phyloP scores from a whole-genome alignment of 2,113 vertebrate genomes.

The Xyrauchen texanus region DNA sequence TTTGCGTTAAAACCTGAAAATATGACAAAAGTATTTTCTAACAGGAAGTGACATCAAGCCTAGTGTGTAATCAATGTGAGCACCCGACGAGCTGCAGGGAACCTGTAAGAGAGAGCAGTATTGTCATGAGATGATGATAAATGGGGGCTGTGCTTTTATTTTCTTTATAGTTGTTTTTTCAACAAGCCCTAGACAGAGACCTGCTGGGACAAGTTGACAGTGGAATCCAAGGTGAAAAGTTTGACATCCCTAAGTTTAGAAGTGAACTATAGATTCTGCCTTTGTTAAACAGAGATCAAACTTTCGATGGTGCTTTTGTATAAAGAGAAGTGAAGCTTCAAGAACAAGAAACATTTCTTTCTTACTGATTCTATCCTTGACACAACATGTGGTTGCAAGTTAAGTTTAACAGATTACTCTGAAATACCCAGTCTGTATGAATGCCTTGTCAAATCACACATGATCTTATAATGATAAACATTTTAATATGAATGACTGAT shows the following conservation, averaged over 20 bases:
- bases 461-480: no score
- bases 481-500: no score
- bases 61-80: neutral
- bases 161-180: neutral
- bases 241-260: conserved; percentile 28
- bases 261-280: neutral
- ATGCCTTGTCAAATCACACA: no score
- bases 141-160: neutral
- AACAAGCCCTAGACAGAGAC: neutral
- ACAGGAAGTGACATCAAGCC: neutral
- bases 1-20: no score
- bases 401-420: neutral
- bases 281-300: no score
- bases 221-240: neutral
- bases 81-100: neutral
- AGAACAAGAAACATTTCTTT: neutral
- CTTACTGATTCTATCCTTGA: neutral
- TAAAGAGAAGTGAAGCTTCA: neutral
- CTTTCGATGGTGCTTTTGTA: neutral
- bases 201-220: conserved; percentile 27
- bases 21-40: no score
- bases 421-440: no score
- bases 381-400: neutral
- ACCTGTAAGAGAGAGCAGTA: conserved; percentile 2
- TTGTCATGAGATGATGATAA: conserved; percentile 11